Evolutionary conservation across 2,797 vertebrate genomes (phyloP).

Genomic region (Platyrinchus mystaceus): DNA sequence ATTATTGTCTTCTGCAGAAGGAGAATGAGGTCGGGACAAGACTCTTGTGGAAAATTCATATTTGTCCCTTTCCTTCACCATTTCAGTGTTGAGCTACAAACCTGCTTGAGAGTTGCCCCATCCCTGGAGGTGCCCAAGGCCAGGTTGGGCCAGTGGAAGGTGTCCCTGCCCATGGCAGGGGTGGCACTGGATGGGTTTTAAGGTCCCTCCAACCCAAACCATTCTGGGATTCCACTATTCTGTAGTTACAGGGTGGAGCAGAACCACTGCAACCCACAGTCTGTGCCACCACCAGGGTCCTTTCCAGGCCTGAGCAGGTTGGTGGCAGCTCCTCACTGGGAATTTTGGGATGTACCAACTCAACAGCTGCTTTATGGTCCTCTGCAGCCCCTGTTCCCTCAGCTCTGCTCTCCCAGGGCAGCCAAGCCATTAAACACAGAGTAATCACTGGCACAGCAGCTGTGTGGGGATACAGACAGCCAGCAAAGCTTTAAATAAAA

Average conservation of each 20-base stretch:
- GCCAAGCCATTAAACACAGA: not conserved
- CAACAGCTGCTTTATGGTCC: not conserved
- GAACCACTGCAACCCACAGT: no score
- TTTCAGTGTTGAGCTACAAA: no score
- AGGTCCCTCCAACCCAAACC: not conserved
- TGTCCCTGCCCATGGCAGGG: not conserved
- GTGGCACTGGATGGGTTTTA: not conserved
- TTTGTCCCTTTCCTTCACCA: no score
- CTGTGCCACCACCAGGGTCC: not conserved
- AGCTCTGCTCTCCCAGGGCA: not conserved
- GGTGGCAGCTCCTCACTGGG: not conserved
- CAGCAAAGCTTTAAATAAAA: constrained; percentile 16
- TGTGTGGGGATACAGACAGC: not conserved
- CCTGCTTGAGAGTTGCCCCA: no score
- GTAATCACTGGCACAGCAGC: constrained; percentile 13
- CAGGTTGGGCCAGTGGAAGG: not conserved
- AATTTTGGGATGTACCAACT: not conserved
- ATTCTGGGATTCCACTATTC: no score
- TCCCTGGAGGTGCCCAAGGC: no score
- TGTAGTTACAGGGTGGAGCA: no score
- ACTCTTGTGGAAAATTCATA: no score
- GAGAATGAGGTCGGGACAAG: no score
- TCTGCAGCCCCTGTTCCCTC: not conserved
- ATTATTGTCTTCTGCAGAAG: no score
- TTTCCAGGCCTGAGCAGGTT: not conserved